Percentiles rank a stretch among this genome's conserved stretches.
These are phyloP conservation scores for Megalops atlanticus DNA, from an alignment of 2,113 vertebrate species.

Conservation along the genomic window DNA sequence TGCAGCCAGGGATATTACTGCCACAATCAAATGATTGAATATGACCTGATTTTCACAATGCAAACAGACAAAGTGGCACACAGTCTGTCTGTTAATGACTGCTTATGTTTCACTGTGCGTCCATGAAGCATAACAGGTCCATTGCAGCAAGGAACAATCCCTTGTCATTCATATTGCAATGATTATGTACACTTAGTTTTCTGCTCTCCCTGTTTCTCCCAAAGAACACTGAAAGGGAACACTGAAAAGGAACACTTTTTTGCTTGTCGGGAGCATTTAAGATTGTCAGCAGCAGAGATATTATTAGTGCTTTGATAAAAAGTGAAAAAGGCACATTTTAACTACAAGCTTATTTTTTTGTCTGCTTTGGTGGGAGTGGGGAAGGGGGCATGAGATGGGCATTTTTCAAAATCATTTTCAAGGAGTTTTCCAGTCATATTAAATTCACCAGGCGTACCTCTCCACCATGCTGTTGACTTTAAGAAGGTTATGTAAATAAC, in stretches of 20 bases:
- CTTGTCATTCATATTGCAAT: background rate
- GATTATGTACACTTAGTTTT: background rate
- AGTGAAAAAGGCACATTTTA: too few relatives aligned
- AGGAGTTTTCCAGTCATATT: background rate
- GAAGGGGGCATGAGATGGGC: too few relatives aligned
- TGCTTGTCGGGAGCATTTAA: too few relatives aligned
- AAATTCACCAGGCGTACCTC: background rate
- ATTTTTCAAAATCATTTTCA: too few relatives aligned
- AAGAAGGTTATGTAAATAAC: constrained; percentile 10
- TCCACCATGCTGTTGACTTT: background rate
- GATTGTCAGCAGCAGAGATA: too few relatives aligned
- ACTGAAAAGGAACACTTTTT: too few relatives aligned
- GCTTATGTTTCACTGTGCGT: background rate
- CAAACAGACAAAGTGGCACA: background rate
- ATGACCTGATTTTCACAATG: background rate
- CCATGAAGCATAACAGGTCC: background rate
- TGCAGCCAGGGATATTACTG: background rate
- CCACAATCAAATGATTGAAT: background rate
- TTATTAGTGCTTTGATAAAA: too few relatives aligned
- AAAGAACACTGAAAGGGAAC: too few relatives aligned
- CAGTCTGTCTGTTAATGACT: background rate
- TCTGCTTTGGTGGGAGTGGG: background rate
- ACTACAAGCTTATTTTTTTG: too few relatives aligned
- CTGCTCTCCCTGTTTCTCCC: background rate
- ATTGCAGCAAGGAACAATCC: background rate